Percentiles rank a stretch among this genome's conserved stretches.
phyloP scores from a whole-genome alignment of 2,113 vertebrate species.

The Psittacus erithacus region DNA sequence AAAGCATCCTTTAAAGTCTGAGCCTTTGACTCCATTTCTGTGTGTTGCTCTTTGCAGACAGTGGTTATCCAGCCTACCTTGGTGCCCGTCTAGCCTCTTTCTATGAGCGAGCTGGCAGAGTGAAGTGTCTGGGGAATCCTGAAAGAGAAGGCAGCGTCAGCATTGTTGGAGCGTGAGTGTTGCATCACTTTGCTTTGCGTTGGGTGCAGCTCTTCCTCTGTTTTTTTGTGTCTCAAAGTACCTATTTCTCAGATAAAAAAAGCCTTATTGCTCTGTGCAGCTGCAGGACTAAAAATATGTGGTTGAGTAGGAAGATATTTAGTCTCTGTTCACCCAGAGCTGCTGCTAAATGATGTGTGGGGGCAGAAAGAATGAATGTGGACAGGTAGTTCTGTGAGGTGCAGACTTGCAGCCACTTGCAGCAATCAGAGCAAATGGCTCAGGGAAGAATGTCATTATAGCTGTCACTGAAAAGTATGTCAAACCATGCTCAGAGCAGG shows the following conservation, averaged over 20 bases:
- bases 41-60: conserved; percentile 81
- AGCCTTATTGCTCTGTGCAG: neutral
- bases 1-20: neutral
- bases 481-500: neutral
- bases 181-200: neutral
- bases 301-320: neutral
- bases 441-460: neutral
- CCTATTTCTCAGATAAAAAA: neutral
- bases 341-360: neutral
- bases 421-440: neutral
- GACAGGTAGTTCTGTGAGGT: neutral
- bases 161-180: conserved; percentile 96
- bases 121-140: conserved; percentile 97
- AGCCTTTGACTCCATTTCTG: neutral
- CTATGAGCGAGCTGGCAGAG: conserved; percentile 94
- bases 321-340: neutral
- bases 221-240: neutral
- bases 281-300: neutral
- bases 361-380: neutral
- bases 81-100: conserved; percentile 95
- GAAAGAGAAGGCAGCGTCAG: conserved; percentile 97
- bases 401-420: neutral
- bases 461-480: neutral
- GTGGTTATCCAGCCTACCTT: conserved; percentile 96
- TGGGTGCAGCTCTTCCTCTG: neutral